phyloP scores from a whole-genome alignment of 2,113 vertebrate genomes.

The Leiothrix lutea region DNA sequence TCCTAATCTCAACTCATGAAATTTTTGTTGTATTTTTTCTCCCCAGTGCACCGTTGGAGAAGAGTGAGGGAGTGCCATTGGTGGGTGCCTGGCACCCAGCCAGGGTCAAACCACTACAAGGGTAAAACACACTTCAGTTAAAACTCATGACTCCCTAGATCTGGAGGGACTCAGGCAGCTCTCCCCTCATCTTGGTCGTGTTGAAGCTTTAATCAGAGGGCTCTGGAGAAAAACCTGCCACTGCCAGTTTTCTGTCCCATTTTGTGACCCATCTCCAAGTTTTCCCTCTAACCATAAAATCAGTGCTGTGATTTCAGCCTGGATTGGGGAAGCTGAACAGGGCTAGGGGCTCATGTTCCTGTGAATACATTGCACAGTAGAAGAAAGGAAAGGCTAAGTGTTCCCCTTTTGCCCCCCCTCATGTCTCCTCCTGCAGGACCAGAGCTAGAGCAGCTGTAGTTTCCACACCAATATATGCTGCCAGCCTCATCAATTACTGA shows the following conservation, averaged over 20 bases:
- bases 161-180: not conserved
- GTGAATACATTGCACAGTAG: not conserved
- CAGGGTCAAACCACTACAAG: not conserved
- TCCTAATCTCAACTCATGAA: not conserved
- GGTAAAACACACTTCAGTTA: not conserved
- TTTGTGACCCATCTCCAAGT: not conserved
- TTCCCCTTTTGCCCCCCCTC: not conserved
- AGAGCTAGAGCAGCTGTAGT: not conserved
- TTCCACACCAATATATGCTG: not conserved
- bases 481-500: not conserved
- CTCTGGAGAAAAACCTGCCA: not conserved
- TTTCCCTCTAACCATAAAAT: not conserved
- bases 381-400: not conserved
- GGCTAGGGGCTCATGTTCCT: not conserved
- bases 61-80: not conserved
- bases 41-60: not conserved
- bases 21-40: not conserved
- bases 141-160: not conserved
- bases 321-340: not conserved
- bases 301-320: not conserved
- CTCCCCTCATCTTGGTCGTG: not conserved
- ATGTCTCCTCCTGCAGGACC: not conserved
- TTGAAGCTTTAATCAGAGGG: not conserved
- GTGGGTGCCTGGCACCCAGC: not conserved
- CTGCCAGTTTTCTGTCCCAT: not conserved